Evolutionary conservation across 64 coral and sea anemone genomes (phyloP).

Genomic region (Catalaphyllia jardinei): DNA sequence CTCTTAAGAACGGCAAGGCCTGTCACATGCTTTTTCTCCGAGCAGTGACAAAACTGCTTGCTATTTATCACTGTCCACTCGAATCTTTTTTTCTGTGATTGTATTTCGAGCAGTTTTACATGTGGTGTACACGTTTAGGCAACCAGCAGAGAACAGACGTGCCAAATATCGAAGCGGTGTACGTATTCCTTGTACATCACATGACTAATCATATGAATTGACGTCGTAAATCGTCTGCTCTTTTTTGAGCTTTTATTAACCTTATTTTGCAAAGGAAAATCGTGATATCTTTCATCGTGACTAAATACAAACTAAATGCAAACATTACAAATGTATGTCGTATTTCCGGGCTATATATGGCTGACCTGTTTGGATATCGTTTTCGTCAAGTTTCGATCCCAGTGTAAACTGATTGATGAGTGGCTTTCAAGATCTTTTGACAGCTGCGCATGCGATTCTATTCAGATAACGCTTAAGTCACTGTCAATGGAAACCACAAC

Average conservation of each 20-base stretch:
- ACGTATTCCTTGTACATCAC: neutral
- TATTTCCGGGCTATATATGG: neutral
- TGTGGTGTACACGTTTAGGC: no score
- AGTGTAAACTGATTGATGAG: neutral
- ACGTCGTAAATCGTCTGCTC: neutral
- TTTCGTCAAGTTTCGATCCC: neutral
- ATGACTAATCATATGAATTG: neutral
- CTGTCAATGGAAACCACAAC: neutral
- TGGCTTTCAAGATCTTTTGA: neutral
- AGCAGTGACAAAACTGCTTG: no score
- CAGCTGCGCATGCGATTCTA: neutral
- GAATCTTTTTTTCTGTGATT: no score
- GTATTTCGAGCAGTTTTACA: no score
- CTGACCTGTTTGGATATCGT: neutral
- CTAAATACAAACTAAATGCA: neutral
- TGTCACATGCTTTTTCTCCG: no score
- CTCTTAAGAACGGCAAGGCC: no score
- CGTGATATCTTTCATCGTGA: neutral
- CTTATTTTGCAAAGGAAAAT: neutral
- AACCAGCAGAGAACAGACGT: neutral
- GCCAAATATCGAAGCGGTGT: neutral
- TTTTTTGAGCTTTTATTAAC: no score
- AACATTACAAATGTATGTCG: neutral
- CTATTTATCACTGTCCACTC: no score
- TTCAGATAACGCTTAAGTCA: no score